Percentiles rank a stretch among this genome's conserved stretches.
Conservation (phyloP, 2,888 invertebrate species). For the Fragum sueziense region DNA sequence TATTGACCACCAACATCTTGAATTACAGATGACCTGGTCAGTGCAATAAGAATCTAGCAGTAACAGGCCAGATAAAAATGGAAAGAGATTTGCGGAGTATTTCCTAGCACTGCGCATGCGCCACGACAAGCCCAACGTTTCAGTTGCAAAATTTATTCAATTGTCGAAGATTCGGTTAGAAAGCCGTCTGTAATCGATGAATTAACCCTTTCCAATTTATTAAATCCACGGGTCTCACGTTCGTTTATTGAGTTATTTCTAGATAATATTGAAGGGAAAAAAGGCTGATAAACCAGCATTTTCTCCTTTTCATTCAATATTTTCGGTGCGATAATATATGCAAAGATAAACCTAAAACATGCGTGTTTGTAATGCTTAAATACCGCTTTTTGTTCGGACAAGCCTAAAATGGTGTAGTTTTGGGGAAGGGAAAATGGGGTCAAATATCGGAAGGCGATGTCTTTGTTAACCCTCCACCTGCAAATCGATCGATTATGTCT, state of each 20-base stretch:
- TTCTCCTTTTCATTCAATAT: too few relatives aligned
- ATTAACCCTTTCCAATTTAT: not conserved
- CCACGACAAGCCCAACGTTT: not conserved
- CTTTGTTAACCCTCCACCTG: slow-evolving; percentile 19
- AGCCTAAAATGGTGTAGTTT: not conserved
- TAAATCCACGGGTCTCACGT: not conserved
- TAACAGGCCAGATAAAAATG: too few relatives aligned
- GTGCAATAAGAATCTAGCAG: too few relatives aligned
- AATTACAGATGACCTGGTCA: too few relatives aligned
- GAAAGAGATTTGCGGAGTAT: too few relatives aligned
- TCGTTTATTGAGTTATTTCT: not conserved
- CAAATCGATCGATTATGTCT: slow-evolving; percentile 5
- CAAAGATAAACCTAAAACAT: too few relatives aligned
- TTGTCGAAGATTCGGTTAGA: not conserved
- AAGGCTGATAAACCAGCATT: not conserved
- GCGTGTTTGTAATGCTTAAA: not conserved
- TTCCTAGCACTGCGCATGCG: not conserved
- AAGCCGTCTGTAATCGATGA: slow-evolving; percentile 8
- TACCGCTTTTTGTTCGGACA: not conserved
- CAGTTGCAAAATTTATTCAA: slow-evolving; percentile 19
- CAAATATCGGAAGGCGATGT: slow-evolving; percentile 1
- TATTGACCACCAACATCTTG: too few relatives aligned
- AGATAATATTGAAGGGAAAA: not conserved
- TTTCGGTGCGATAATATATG: not conserved
- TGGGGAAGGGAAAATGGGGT: too few relatives aligned